phyloP scores from a whole-genome alignment of 2,113 vertebrate species.

The Leiothrix lutea region DNA sequence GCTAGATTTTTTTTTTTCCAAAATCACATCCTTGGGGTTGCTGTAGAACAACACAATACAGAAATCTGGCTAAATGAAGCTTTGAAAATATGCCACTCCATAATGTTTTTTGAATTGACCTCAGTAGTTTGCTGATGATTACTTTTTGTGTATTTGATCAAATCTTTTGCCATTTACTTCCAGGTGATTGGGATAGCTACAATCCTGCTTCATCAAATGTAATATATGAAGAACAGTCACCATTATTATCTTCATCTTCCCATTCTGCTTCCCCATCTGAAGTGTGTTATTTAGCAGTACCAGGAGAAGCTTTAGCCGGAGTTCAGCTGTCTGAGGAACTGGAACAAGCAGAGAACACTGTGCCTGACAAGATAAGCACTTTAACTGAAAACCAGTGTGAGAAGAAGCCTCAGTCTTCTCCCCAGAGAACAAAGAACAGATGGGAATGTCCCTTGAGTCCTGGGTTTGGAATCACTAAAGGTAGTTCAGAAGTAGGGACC shows the following conservation, averaged over 20 bases:
- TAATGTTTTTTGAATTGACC: background rate
- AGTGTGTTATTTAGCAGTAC: conserved; percentile 65
- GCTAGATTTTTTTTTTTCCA: background rate
- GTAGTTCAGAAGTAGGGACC: conserved; percentile 13
- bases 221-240: conserved; percentile 82
- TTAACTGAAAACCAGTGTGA: conserved; percentile 59
- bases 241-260: conserved; percentile 76
- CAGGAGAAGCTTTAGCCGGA: conserved; percentile 71
- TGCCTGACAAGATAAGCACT: conserved; percentile 71
- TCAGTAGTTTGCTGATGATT: background rate
- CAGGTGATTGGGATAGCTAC: conserved; percentile 83
- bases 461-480: conserved; percentile 34
- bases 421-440: conserved; percentile 57
- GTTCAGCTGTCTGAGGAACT: conserved; percentile 61
- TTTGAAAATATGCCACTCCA: background rate
- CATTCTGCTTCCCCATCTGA: conserved; percentile 76
- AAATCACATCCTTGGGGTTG: background rate
- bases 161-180: conserved; percentile 29
- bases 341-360: conserved; percentile 58
- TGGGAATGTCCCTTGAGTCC: conserved; percentile 56
- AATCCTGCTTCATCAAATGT: conserved; percentile 82
- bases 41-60: background rate
- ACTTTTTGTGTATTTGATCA: background rate
- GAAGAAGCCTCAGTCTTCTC: conserved; percentile 38
- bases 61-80: background rate